A percentile compares a stretch with the other conserved stretches of the same genome.
These are phyloP conservation scores for Rhorus exstirpatorius DNA, from an alignment of 2,888 invertebrate genomes.

Conservation along the genomic window DNA sequence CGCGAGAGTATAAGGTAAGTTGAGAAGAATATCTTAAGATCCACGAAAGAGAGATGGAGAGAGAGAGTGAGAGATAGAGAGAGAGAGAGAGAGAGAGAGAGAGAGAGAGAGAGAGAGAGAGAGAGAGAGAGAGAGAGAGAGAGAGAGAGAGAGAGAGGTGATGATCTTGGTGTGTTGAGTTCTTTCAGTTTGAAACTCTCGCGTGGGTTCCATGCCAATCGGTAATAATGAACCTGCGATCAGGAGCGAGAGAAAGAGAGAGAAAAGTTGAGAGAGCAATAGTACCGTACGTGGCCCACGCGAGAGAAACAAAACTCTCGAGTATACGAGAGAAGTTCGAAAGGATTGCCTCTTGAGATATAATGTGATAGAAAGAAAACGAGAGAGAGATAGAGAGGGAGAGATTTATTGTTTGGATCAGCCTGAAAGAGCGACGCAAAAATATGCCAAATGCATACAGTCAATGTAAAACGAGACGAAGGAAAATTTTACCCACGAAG, in stretches of 20 bases:
- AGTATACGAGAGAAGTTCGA: slow-evolving; percentile 56
- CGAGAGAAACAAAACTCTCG: slow-evolving; percentile 64
- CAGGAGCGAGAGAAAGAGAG: slow-evolving; percentile 31
- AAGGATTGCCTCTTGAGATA: slow-evolving; percentile 68
- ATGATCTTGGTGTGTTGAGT: slow-evolving; percentile 45
- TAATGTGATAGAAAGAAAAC: not conserved
- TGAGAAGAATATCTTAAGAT: slow-evolving; percentile 27
- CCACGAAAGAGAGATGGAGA: slow-evolving; percentile 12
- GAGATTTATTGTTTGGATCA: not conserved
- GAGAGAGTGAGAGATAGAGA: slow-evolving; percentile 8
- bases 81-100: slow-evolving; percentile 26
- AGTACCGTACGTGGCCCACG: slow-evolving; percentile 64
- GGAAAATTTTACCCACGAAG: slow-evolving; percentile 4
- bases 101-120: slow-evolving; percentile 22
- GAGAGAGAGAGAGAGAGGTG: slow-evolving; percentile 27
- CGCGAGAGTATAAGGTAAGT: slow-evolving; percentile 23
- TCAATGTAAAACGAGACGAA: not conserved
- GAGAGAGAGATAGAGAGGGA: slow-evolving; percentile 4
- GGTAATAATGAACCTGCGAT: slow-evolving; percentile 67
- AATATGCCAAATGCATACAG: slow-evolving; percentile 7
- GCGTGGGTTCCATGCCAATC: slow-evolving; percentile 64
- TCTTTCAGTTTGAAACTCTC: slow-evolving; percentile 37
- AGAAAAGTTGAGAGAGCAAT: slow-evolving; percentile 38
- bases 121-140: slow-evolving; percentile 14
- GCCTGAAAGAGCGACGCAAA: slow-evolving; percentile 11